Evolutionary conservation across 2,113 vertebrate species (phyloP).

Genomic region (Camelus dromedarius): DNA sequence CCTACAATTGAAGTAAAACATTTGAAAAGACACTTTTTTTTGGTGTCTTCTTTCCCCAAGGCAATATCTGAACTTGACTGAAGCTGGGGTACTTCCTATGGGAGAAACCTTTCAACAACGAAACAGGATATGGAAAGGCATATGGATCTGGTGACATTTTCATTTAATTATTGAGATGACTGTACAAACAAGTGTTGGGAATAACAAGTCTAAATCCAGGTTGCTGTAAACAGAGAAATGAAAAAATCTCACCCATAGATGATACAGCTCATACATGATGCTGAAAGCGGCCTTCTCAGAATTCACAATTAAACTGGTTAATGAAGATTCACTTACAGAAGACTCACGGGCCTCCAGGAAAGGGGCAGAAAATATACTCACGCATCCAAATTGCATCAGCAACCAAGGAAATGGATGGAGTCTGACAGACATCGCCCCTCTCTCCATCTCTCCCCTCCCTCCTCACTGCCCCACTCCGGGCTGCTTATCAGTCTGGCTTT

Average conservation of each 20-base stretch:
- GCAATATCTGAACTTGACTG: constrained; percentile 60
- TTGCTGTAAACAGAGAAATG: constrained; percentile 79
- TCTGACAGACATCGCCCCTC: rapidly evolving
- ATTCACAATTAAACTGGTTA: constrained; percentile 2
- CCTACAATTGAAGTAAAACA: constrained; percentile 67
- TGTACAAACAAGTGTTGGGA: constrained; percentile 85
- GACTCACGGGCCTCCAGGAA: neutral
- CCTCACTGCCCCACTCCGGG: neutral
- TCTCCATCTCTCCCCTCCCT: neutral
- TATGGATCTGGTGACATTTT: constrained; percentile 86
- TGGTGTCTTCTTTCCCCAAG: constrained; percentile 35
- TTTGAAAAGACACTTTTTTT: constrained; percentile 68
- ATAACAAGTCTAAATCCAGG: constrained; percentile 82
- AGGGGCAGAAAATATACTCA: neutral
- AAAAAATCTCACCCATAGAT: constrained; percentile 80
- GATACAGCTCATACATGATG: constrained; percentile 55
- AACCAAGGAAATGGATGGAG: neutral
- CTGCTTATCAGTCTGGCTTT: constrained; percentile 6
- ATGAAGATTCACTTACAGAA: neutral
- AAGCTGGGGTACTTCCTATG: constrained; percentile 80
- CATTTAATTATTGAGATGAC: constrained; percentile 86
- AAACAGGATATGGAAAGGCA: constrained; percentile 73
- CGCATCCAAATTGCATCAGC: neutral
- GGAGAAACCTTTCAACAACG: constrained; percentile 80
- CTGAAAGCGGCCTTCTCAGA: neutral